Conservation (phyloP, 2,113 vertebrate genomes). For the Ranitomeya imitator region DNA sequence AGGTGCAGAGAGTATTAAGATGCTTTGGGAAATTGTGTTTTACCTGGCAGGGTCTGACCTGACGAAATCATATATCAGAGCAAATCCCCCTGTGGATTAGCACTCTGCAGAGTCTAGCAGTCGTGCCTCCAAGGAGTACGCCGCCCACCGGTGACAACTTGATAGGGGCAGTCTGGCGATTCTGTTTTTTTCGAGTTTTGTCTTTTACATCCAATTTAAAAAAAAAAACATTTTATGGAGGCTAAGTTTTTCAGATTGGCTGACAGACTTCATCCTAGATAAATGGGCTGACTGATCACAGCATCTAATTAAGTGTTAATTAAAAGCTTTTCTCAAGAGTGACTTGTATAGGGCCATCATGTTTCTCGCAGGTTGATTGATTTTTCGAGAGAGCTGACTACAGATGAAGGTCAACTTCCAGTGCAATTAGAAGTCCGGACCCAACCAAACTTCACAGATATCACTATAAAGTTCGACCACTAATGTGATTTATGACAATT, state of each 20-base stretch:
- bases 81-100: constrained; percentile 20
- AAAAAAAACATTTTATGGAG: neutral
- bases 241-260: neutral
- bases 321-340: neutral
- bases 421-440: neutral
- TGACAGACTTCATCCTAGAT: neutral
- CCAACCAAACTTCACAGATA: neutral
- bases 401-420: neutral
- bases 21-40: no score
- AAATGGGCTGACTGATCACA: neutral
- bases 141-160: neutral
- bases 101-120: neutral
- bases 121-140: neutral
- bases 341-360: neutral
- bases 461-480: neutral
- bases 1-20: neutral
- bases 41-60: neutral
- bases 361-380: neutral
- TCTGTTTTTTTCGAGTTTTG: neutral
- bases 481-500: no score
- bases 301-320: neutral
- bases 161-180: neutral
- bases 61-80: neutral
- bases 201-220: neutral
- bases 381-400: neutral